These are phyloP conservation scores for Labeo catla DNA, from an alignment of 2,113 vertebrate species.

Conservation along the genomic window DNA sequence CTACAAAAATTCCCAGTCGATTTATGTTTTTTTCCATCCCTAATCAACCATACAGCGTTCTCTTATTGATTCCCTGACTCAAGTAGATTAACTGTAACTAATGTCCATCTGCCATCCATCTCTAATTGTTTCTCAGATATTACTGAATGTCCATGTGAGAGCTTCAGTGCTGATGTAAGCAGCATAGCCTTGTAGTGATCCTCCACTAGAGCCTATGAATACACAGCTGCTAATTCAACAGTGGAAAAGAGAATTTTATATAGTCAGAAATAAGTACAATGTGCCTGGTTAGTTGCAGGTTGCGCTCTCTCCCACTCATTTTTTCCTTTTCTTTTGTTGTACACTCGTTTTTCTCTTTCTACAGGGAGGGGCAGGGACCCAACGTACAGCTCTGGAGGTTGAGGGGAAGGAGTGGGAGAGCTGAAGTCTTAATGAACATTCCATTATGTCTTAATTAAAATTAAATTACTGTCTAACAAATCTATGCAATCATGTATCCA, in stretches of 20 bases:
- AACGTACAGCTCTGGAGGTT: slow-evolving; percentile 28
- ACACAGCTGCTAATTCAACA: slow-evolving; percentile 9
- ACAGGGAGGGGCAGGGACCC: slow-evolving; percentile 39
- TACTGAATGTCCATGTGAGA: slow-evolving; percentile 34
- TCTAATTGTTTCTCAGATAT: background rate
- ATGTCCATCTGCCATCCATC: slow-evolving; percentile 22
- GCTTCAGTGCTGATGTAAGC: slow-evolving; percentile 19
- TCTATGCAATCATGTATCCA: slow-evolving; percentile 77
- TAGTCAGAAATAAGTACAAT: slow-evolving; percentile 29
- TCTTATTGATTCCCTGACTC: background rate
- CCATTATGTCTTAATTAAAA: slow-evolving; percentile 70
- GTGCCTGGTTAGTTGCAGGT: slow-evolving; percentile 60
- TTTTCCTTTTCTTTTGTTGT: slow-evolving; percentile 14
- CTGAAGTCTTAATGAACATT: slow-evolving; percentile 69
- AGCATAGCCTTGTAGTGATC: slow-evolving; percentile 18
- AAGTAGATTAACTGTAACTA: background rate
- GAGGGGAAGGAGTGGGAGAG: slow-evolving; percentile 23
- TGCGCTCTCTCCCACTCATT: slow-evolving; percentile 32
- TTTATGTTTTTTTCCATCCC: background rate
- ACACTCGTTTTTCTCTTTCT: slow-evolving; percentile 39
- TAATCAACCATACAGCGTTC: background rate
- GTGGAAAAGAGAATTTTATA: slow-evolving; percentile 16
- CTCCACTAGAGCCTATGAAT: background rate
- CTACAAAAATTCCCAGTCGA: slow-evolving; percentile 1
- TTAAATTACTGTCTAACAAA: slow-evolving; percentile 67